A percentile compares a stretch with the other conserved stretches of the same genome.
These are phyloP conservation scores for Archips xylosteana DNA, from an alignment of 2,888 invertebrate species.

Conservation along the genomic window DNA sequence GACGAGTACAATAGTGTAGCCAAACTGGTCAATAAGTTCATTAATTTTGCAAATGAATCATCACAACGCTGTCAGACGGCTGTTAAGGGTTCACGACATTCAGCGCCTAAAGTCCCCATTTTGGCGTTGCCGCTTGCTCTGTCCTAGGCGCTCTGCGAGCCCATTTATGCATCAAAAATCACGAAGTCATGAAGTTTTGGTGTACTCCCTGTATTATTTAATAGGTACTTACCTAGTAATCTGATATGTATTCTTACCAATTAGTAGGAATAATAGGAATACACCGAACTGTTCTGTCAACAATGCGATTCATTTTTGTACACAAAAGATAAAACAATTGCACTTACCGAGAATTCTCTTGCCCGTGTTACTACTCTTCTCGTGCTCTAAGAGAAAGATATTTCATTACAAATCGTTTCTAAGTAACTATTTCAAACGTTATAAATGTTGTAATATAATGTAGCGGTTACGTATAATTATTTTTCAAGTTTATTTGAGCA, in stretches of 20 bases:
- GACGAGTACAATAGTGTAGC: neutral
- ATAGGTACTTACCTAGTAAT: no score
- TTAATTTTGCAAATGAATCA: neutral
- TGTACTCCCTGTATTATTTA: no score
- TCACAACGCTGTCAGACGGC: no score
- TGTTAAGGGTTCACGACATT: neutral
- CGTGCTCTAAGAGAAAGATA: slow-evolving; percentile 68
- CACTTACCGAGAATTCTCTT: slow-evolving; percentile 68
- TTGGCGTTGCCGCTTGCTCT: neutral
- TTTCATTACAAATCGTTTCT: slow-evolving; percentile 64
- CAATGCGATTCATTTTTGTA: no score
- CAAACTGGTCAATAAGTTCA: no score
- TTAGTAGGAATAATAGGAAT: no score
- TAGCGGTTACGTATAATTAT: slow-evolving; percentile 52
- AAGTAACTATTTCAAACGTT: slow-evolving; percentile 59
- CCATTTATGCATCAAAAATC: neutral
- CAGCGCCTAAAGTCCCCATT: neutral
- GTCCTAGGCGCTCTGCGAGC: neutral
- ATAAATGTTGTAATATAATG: slow-evolving; percentile 74
- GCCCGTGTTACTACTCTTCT: slow-evolving; percentile 62
- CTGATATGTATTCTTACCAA: no score
- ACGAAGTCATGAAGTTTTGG: no score
- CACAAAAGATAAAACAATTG: neutral
- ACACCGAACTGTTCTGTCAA: no score
- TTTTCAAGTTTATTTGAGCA: slow-evolving; percentile 40